phyloP scores from a whole-genome alignment of 1,140 invertebrate species.

The Drosophila kikkawai region DNA sequence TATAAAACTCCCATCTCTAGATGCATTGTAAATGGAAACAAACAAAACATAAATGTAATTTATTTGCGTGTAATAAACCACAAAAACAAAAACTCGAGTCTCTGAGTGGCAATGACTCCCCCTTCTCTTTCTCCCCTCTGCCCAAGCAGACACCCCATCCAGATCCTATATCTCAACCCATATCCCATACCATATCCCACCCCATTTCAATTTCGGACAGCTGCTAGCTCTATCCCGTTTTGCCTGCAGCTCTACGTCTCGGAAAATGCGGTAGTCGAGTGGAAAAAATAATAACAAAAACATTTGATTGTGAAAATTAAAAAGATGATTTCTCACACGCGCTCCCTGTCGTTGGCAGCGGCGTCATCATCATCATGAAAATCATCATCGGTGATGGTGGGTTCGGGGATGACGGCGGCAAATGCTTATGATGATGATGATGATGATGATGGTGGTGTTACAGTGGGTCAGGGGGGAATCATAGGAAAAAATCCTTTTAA shows the following conservation, averaged over 20 bases:
- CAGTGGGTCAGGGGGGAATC: neutral
- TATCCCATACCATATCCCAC: conserved; percentile 19
- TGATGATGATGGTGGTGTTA: conserved; percentile 36
- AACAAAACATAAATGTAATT: conserved; percentile 80
- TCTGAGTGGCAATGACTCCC: conserved; percentile 18
- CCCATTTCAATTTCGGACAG: conserved; percentile 65
- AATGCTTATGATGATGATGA: conserved; percentile 10
- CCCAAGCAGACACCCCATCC: conserved; percentile 9
- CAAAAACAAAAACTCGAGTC: conserved; percentile 69
- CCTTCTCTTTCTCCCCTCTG: conserved; percentile 1
- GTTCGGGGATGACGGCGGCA: conserved; percentile 23
- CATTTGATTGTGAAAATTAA: conserved; percentile 82
- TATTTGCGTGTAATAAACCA: conserved; percentile 83
- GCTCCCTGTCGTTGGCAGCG: conserved; percentile 33
- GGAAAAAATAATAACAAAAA: conserved; percentile 66
- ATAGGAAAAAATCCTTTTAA: neutral
- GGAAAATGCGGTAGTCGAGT: conserved; percentile 54
- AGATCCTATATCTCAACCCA: conserved; percentile 10
- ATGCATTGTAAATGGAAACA: conserved; percentile 57
- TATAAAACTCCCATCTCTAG: conserved; percentile 19
- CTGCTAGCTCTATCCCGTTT: conserved; percentile 47
- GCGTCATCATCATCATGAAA: conserved; percentile 30
- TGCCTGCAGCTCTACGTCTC: conserved; percentile 7
- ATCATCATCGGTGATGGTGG: conserved; percentile 33
- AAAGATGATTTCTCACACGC: conserved; percentile 82